Evolutionary conservation across 2,888 invertebrate species (phyloP), one percentile per base, ranked within the genome.

Genomic region (Caenorhabditis macrosperma): DNA sequence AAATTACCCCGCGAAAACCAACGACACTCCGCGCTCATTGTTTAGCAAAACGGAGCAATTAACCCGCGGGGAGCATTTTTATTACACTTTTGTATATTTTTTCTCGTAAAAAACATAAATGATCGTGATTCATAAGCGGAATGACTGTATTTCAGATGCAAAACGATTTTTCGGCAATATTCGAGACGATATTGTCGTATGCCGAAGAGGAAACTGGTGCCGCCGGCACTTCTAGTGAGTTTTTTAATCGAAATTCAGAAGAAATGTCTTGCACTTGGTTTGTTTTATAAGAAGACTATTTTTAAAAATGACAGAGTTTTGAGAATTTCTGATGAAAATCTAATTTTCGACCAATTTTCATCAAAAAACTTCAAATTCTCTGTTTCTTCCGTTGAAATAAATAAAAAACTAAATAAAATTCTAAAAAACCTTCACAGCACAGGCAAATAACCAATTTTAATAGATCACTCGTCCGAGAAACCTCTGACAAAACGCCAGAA

Each of bases 101-200:
- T 15, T 38, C 38, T 10, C 2, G 3, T 38, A 2, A 38, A 38
- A 12, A 10, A 38, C 12, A 38, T 38, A 38, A 38, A 38, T 38
- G 55, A 44, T 28, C 41, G 52, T 17, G 50, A 20, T 15, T 17
- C 26, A 24, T 24, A 10, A 7, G 17, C 52, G 17, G 24, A 38
- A 24, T 22, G 10, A 15, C 2, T 1, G 2, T 17, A 22, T 57
- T 57, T 22, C 55, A 57, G 57, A 57, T 57, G 57, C 30, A 55
- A 33, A 57, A 38, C 57, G 79, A 82, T 57, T 63, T 82, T 26
- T 60, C 72, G 24, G 44, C 63, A 30, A 68, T 78, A n/a, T 84
- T 82, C 52, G 78, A 78, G 24, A 59, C 60, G 15, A 80, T 84
- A 61, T 57, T 84, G 20, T 81, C 81, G 1, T 76, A 76, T 41